phyloP scores from a whole-genome alignment of 2,888 invertebrate genomes.

The Vesta saturnalis region DNA sequence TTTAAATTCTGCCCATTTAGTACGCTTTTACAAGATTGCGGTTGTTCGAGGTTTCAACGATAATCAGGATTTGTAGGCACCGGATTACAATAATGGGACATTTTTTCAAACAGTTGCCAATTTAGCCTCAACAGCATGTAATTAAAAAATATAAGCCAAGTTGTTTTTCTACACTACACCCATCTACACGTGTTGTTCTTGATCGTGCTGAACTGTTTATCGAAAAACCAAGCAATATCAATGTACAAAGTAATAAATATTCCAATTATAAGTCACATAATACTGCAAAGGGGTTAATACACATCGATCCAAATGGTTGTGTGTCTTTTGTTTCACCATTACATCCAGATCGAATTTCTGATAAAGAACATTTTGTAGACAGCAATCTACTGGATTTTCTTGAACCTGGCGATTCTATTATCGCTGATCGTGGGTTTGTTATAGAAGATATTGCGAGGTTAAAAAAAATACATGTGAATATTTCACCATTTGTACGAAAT shows the following conservation, averaged over 20 bases:
- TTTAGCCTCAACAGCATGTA: too few species aligned
- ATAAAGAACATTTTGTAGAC: neutral
- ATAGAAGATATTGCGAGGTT: neutral
- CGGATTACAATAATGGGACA: neutral
- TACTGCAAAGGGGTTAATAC: too few species aligned
- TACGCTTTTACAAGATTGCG: too few species aligned
- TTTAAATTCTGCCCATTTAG: too few species aligned
- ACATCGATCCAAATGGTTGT: neutral
- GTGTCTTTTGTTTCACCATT: neutral
- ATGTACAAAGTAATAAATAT: neutral
- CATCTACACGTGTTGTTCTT: too few species aligned
- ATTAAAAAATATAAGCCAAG: too few species aligned
- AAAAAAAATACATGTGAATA: neutral
- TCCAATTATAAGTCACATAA: slow-evolving; percentile 10
- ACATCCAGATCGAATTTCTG: neutral
- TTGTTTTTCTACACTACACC: too few species aligned
- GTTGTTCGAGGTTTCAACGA: neutral
- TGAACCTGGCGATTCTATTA: slow-evolving; percentile 4
- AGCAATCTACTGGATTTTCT: neutral
- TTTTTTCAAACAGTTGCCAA: neutral
- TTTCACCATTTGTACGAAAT: slow-evolving; percentile 11
- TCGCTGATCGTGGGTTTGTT: neutral
- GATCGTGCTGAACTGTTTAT: too few species aligned
- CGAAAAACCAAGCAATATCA: slow-evolving; percentile 5
- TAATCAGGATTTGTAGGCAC: neutral